A percentile compares a stretch with the other conserved stretches of the same genome.
These are phyloP conservation scores for Listronotus oregonensis DNA, from an alignment of 1,140 invertebrate genomes.

Conservation along the genomic window DNA sequence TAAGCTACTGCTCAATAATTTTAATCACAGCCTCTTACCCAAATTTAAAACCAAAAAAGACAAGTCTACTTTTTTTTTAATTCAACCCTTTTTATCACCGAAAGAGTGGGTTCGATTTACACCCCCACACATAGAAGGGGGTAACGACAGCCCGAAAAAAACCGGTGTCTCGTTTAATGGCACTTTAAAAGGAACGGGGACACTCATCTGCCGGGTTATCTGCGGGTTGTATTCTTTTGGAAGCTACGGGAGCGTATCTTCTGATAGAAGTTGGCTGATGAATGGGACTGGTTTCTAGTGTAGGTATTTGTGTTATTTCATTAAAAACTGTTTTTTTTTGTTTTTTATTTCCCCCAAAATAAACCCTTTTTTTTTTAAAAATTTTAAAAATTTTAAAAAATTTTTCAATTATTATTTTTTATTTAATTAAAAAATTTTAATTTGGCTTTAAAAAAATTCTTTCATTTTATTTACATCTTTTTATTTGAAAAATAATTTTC, in stretches of 20 bases:
- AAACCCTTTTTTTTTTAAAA: too few species aligned
- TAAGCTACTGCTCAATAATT: conserved; percentile 31
- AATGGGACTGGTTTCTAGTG: conserved; percentile 22
- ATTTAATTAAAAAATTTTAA: too few species aligned
- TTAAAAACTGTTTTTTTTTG: too few species aligned
- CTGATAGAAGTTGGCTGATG: conserved; percentile 27
- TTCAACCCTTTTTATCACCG: conserved; percentile 27
- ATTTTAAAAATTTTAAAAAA: too few species aligned
- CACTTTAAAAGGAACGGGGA: conserved; percentile 34
- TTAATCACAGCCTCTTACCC: conserved; percentile 28
- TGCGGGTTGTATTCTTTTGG: conserved; percentile 29
- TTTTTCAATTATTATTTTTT: too few species aligned
- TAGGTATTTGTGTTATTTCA: conserved; percentile 3
- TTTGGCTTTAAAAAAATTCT: too few species aligned
- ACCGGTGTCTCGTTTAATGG: conserved; percentile 34
- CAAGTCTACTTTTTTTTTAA: conserved; percentile 36
- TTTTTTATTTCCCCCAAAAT: too few species aligned
- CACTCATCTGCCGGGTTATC: conserved; percentile 32
- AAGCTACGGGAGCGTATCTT: conserved; percentile 33
- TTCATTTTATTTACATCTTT: too few species aligned
- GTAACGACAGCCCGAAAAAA: conserved; percentile 33
- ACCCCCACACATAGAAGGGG: conserved; percentile 31
- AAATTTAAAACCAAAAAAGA: conserved; percentile 32
- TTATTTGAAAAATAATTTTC: too few species aligned
- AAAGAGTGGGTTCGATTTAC: conserved; percentile 35